Base-by-base conservation (phyloP, 2,888 invertebrate genomes). In the Epinotia bilunana region DNA sequence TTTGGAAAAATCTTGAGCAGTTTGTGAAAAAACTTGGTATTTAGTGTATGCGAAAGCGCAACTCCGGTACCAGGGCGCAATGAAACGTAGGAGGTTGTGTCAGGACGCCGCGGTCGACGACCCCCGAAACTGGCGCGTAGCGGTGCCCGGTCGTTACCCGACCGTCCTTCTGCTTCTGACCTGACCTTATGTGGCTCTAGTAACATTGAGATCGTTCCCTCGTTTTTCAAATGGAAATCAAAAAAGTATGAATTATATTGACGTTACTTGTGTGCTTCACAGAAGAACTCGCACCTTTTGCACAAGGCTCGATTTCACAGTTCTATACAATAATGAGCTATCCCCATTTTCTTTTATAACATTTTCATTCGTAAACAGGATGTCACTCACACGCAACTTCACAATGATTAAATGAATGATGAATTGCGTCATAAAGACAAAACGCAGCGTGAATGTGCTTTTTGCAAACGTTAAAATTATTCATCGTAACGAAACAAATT, bases 121-220 rank as follows among this genome's bases (percentile, higher is more conserved):
- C 90, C 92, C 91, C 91, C 93, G 84, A 92, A 92, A 90, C 88
- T 89, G 90, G 89, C 89, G 90, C 90, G 91, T 90, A 90, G 91
- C 91, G 91, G 90, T 91, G 91, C 90, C 92, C 91, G 93, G 92
- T 93, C 92, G 90, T 92, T 93, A 91, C 91, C 91, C 92, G 87
- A 80, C 87, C 91, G 92, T 92, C 92, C 92, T 92, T 91, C 89
- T 85, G 85, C 88, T 84, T 81, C 82, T 86, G 92, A 92, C 92
- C 82, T 86, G 92, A 92, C 92, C 92, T 90, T 91, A 91, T 92
- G 88, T 78, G 81, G 88, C 87, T 92, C 93, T 92, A 90, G 93
- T 93, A 90, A 85, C 83, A 83, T 79, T 76, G 77, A 79, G 78
- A 64, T 28, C 65, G 58, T 43, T 74, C 39, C 64, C 74, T 64